These are phyloP conservation scores for Drosophila macrospina DNA, from an alignment of 2,888 invertebrate genomes.

Conservation along the genomic window DNA sequence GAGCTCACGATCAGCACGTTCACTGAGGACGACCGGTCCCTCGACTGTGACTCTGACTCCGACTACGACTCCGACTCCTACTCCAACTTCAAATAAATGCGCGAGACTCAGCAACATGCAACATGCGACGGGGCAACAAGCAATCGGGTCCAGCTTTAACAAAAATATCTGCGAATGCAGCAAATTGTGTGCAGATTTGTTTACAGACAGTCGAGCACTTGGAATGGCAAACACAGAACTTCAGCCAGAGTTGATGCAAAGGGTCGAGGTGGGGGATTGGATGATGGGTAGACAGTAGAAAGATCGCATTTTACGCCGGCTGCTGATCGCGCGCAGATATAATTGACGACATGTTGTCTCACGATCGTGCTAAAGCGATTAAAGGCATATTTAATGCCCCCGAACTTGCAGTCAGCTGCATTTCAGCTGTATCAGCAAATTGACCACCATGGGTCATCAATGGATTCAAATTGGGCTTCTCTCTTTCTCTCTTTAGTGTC, in stretches of 20 bases:
- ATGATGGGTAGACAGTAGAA: conserved; percentile 17
- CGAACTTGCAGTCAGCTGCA: conserved; percentile 9
- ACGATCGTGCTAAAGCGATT: conserved; percentile 84
- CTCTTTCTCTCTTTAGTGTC: background rate
- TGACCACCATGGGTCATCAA: conserved; percentile 27
- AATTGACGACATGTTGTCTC: conserved; percentile 84
- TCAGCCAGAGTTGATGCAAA: background rate
- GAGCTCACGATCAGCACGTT: conserved; percentile 84
- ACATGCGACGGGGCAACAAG: conserved; percentile 20
- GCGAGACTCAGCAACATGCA: conserved; percentile 72
- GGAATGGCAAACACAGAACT: conserved; percentile 42
- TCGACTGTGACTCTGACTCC: conserved; percentile 9
- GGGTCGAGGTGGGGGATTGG: background rate
- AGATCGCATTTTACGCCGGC: conserved; percentile 34
- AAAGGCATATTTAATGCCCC: conserved; percentile 76
- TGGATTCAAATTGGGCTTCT: conserved; percentile 24
- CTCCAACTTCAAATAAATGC: conserved; percentile 49
- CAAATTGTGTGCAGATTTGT: conserved; percentile 78
- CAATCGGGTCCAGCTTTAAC: conserved; percentile 43
- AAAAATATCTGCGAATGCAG: conserved; percentile 76
- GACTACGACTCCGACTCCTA: conserved; percentile 2
- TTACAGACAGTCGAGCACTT: conserved; percentile 64
- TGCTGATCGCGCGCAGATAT: conserved; percentile 80
- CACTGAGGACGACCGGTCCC: conserved; percentile 39
- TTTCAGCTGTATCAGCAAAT: conserved; percentile 21